Base-by-base conservation (phyloP, 2,888 invertebrate genomes). In the Elmis aenea region DNA sequence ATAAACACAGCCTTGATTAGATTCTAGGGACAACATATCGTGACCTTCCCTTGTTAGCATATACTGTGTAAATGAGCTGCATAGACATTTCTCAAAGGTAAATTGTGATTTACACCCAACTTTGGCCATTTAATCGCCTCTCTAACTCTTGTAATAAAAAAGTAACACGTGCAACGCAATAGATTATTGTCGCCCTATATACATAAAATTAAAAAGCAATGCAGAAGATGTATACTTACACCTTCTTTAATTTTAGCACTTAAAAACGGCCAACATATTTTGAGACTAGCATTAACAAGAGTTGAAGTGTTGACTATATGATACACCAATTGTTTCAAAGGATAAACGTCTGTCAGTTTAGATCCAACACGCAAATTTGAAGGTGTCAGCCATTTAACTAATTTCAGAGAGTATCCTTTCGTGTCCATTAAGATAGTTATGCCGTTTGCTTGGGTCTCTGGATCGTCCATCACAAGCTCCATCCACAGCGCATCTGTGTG, bases 401-500 rank as follows among this genome's bases (percentile, higher is more conserved):
- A 9, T 31, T 48, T 55, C 51, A 52, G 55, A 1, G 59, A 48
- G 18, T 55, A 54, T 26, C 57, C 56, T 2, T 50, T 46, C 10
- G 66, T 53, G 42, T 69, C 69, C 3, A 68, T 37, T 4, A 69
- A 49, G 10, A 62, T 50, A 27, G 65, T 61, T 5, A 68, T 34
- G 2, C 69, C 69, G 22, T 61, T 59, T 35, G 51, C 42, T 38
- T 58, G 57, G 2, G 61, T 59, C 13, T 57, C 46, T 9, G 53
- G 50, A 32, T 62, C 58, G 25, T 65, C 61, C 33, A 65, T 37
- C n/a, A 61, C 52, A 8, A 55, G 47, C 46, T 68, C 67, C 8
- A 67, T 27, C 62, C 63, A 65, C 3, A 65, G 47, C 39, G 66
- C 66, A 33, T 68, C 66, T 11, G 67, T 50, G 24, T 59, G 52